Percentiles rank a stretch among this genome's conserved stretches.
Conservation (phyloP, 2,797 vertebrate species). For the Garrulus glandarius region DNA sequence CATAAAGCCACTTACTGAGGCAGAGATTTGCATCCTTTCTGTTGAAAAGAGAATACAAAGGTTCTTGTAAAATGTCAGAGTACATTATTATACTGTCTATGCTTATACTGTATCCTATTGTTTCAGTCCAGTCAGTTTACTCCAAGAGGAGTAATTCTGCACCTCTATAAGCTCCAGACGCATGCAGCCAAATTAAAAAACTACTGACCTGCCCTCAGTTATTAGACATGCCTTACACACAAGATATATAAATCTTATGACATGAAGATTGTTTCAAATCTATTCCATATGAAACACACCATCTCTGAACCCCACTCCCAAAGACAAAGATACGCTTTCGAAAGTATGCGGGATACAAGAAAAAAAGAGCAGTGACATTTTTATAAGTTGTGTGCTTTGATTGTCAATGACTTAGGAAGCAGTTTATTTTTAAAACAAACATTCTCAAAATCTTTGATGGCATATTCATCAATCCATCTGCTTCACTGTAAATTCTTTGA, state of each 20-base stretch:
- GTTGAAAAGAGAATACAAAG: not conserved
- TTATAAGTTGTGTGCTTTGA: conserved; percentile 8
- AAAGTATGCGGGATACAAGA: not conserved
- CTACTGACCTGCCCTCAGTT: not conserved
- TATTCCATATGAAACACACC: not conserved
- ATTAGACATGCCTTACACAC: not conserved
- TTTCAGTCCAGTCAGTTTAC: not conserved
- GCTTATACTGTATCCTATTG: not conserved
- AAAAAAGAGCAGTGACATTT: conserved; percentile 23
- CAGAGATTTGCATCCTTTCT: not conserved
- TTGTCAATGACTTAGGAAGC: conserved; percentile 26
- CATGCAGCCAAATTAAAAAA: not conserved
- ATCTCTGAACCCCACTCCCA: not conserved
- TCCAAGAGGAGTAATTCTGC: not conserved
- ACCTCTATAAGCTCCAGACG: not conserved
- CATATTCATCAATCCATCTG: conserved; percentile 73
- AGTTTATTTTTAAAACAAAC: conserved; percentile 74
- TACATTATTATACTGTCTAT: not conserved
- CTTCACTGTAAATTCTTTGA: conserved; percentile 60
- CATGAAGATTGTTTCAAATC: not conserved
- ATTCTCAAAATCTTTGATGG: conserved; percentile 66
- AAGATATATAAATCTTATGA: not conserved
- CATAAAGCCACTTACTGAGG: not conserved
- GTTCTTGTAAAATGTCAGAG: not conserved
- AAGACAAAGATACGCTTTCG: not conserved